These are phyloP conservation scores for Ibidorhyncha struthersii DNA, from an alignment of 2,113 vertebrate genomes.

Conservation along the genomic window DNA sequence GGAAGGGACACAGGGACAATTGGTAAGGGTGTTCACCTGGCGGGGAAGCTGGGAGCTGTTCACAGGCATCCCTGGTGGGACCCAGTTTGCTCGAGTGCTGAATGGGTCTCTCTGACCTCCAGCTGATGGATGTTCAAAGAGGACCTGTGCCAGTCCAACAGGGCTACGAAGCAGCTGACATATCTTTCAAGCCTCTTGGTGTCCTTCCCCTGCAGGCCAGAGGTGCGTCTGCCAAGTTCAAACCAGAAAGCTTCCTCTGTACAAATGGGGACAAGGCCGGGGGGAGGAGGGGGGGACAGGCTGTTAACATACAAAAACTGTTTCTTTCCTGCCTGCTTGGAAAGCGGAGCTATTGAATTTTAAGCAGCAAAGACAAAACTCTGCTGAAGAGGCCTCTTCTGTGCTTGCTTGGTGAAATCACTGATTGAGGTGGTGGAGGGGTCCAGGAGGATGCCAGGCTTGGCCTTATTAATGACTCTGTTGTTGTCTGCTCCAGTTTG, in stretches of 20 bases:
- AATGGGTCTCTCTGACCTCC: background rate
- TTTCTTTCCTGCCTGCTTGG: constrained; percentile 9
- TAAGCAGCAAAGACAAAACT: constrained; percentile 64
- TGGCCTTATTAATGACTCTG: constrained; percentile 36
- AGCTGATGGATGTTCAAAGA: accelerated
- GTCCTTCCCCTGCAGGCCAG: background rate
- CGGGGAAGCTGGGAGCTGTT: background rate
- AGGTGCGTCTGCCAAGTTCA: background rate
- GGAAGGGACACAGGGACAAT: accelerated
- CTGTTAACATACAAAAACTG: background rate
- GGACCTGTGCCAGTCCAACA: accelerated
- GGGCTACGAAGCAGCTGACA: background rate
- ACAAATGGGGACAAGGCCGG: background rate
- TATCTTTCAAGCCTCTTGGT: background rate
- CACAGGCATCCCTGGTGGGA: background rate
- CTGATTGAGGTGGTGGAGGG: background rate
- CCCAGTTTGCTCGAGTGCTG: background rate
- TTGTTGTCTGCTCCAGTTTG: constrained; percentile 52
- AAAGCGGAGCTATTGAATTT: constrained; percentile 51
- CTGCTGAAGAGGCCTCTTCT: constrained; percentile 31
- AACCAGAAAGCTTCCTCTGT: background rate
- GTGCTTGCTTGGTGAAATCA: background rate
- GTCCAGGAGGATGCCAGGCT: constrained; percentile 22
- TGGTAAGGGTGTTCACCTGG: background rate
- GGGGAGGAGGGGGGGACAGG: accelerated